A percentile compares a stretch with the other conserved stretches of the same genome.
phyloP scores from a whole-genome alignment of 2,113 vertebrate species.

The Podilymbus podiceps region DNA sequence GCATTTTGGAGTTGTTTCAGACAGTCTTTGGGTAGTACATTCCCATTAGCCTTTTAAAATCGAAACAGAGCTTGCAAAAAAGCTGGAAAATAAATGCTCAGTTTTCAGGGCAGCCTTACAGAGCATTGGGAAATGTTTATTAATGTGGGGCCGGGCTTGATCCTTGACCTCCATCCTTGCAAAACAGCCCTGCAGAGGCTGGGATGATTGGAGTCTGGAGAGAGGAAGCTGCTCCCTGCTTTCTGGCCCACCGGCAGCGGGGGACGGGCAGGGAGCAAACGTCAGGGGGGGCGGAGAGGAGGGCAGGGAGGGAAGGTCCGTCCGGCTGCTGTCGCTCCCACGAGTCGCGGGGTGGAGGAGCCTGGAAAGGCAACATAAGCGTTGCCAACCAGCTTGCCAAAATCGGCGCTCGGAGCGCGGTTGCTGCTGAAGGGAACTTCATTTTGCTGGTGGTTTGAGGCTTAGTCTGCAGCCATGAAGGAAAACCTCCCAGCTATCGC shows the following conservation, averaged over 20 bases:
- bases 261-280: not conserved
- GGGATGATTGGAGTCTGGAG: not conserved
- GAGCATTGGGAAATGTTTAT: not conserved
- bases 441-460: not conserved
- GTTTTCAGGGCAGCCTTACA: not conserved
- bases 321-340: not conserved
- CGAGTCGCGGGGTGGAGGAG: not conserved
- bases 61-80: not conserved
- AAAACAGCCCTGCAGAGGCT: not conserved
- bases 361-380: not conserved
- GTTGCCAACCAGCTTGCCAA: not conserved
- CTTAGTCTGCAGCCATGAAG: not conserved
- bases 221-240: slow-evolving; percentile 19
- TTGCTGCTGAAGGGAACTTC: not conserved
- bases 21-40: not conserved
- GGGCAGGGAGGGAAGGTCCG: not conserved
- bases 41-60: slow-evolving; percentile 19
- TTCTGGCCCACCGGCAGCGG: not conserved
- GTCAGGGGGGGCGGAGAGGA: not conserved
- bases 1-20: not conserved
- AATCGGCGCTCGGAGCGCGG: accelerated
- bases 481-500: not conserved
- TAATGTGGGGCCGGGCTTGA: not conserved
- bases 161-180: not conserved
- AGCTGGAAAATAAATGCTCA: not conserved